These are phyloP conservation scores for Sprattus sprattus DNA, from an alignment of 2,113 vertebrate species.

Conservation along the genomic window DNA sequence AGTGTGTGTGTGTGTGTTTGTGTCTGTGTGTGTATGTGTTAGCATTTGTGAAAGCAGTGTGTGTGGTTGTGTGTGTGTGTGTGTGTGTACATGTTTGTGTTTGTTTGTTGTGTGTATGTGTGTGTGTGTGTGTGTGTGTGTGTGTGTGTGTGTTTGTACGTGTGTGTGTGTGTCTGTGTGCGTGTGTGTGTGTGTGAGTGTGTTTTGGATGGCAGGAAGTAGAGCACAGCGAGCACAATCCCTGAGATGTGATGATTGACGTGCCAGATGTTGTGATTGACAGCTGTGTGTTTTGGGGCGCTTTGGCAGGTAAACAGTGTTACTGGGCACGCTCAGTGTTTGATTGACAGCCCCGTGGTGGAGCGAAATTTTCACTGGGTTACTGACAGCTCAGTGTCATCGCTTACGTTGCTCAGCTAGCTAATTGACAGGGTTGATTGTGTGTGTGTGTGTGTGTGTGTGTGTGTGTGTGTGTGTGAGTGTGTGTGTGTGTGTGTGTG, in stretches of 20 bases:
- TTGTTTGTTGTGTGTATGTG: no score
- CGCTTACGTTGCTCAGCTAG: slow-evolving; percentile 22
- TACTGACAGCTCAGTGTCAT: slow-evolving; percentile 42
- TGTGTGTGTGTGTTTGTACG: no score
- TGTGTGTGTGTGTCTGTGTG: no score
- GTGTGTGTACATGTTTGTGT: no score
- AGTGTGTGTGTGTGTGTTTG: no score
- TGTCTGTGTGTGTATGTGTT: no score
- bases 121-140: not conserved
- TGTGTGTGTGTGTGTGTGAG: slow-evolving; percentile 31
- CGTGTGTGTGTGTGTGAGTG: no score
- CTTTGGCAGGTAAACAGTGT: slow-evolving; percentile 8
- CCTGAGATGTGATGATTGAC: slow-evolving; percentile 42
- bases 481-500: slow-evolving; percentile 43
- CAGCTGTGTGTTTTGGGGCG: slow-evolving; percentile 7
- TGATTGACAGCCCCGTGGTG: slow-evolving; percentile 31
- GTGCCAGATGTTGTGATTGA: not conserved
- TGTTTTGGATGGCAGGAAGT: slow-evolving; percentile 13
- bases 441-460: slow-evolving; percentile 35
- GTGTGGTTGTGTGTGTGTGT: not conserved
- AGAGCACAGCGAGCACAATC: slow-evolving; percentile 5
- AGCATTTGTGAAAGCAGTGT: no score
- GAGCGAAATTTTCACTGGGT: slow-evolving; percentile 8
- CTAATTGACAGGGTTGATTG: slow-evolving; percentile 31
- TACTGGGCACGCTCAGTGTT: slow-evolving; percentile 28